phyloP scores from a whole-genome alignment of 2,113 vertebrate species.

The Pogonocichla stellata region DNA sequence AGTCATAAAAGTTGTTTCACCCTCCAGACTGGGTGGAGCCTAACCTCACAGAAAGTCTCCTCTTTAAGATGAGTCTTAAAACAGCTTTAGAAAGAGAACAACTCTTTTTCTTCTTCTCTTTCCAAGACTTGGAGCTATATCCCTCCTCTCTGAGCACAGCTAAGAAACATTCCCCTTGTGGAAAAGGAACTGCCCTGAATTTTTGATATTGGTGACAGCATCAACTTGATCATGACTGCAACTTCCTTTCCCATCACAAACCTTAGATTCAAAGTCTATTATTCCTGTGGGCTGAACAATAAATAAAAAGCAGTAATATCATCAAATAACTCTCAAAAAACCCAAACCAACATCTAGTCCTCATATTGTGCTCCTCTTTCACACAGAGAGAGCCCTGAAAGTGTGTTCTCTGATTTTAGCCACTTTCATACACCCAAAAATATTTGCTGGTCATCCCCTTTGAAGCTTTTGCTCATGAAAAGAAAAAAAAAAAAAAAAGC shows the following conservation, averaged over 20 bases:
- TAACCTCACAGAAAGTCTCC: neutral
- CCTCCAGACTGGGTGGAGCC: neutral
- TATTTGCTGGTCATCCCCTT: neutral
- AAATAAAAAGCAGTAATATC: neutral
- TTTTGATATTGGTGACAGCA: neutral
- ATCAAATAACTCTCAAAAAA: neutral
- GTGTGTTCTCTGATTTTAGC: neutral
- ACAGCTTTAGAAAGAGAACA: neutral
- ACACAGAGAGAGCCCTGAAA: neutral
- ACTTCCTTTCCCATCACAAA: neutral
- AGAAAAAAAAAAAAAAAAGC: no score
- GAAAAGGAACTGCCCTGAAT: neutral
- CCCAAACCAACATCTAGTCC: neutral
- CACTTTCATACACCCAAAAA: neutral
- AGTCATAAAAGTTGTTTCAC: neutral
- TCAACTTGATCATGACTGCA: neutral
- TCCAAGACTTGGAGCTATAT: neutral
- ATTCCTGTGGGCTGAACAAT: neutral
- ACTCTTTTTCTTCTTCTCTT: neutral
- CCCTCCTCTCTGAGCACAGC: neutral
- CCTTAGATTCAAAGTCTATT: neutral
- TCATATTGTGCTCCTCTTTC: fast-evolving
- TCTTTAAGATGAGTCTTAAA: neutral
- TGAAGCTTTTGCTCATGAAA: fast-evolving
- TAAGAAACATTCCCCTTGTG: neutral